Evolutionary conservation across 1,140 invertebrate genomes (phyloP).

Genomic region (Sipha flava): DNA sequence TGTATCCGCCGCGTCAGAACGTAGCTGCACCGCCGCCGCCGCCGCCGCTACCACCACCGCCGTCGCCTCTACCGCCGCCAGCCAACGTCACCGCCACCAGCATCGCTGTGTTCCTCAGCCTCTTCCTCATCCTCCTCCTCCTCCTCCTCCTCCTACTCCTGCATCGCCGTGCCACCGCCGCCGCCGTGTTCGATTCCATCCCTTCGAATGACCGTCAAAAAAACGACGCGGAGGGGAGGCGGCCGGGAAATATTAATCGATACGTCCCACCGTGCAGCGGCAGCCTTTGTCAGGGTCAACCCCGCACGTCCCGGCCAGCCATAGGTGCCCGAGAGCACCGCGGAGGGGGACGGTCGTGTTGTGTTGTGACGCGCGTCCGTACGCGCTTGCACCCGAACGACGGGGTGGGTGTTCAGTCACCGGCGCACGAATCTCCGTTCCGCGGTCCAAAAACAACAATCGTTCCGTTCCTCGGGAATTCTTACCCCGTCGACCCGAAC

Average conservation of each 20-base stretch:
- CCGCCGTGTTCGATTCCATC: background rate
- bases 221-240: background rate
- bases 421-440: no score
- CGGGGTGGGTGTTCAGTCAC: no score
- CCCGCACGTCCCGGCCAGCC: background rate
- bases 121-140: no score
- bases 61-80: no score
- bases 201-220: slow-evolving; percentile 29
- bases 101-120: background rate
- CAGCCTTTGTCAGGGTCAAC: slow-evolving; percentile 23
- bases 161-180: background rate
- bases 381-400: no score
- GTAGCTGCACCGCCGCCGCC: background rate
- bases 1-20: background rate
- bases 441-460: no score
- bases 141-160: no score
- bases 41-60: background rate
- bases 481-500: no score
- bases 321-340: no score
- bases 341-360: background rate
- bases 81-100: background rate
- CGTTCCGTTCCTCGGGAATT: no score
- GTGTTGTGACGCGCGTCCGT: background rate
- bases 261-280: background rate
- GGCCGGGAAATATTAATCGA: background rate